Percentiles rank a stretch among this genome's conserved stretches.
Evolutionary conservation across 1,140 invertebrate genomes (phyloP).

Genomic region (Atta cephalotes): DNA sequence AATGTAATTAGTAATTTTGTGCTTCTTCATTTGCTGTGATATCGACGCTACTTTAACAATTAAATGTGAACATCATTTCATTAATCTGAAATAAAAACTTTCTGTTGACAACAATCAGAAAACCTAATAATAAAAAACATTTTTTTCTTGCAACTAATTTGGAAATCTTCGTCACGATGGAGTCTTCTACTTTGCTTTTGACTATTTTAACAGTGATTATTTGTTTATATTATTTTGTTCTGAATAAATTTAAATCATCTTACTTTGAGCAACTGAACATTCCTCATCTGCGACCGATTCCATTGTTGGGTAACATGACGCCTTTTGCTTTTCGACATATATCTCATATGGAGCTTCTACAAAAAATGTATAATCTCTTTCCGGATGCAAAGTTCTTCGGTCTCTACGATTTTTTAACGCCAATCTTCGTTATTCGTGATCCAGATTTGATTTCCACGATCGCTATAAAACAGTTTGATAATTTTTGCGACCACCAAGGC

Average conservation of each 20-base stretch:
- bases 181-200: neutral
- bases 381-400: slow-evolving; percentile 47
- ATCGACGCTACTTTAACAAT: neutral
- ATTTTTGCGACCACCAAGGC: slow-evolving; percentile 45
- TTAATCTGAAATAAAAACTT: neutral
- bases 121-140: neutral
- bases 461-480: slow-evolving; percentile 61
- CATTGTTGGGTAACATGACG: slow-evolving; percentile 53
- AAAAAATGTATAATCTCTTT: slow-evolving; percentile 16
- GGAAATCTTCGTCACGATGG: slow-evolving; percentile 1
- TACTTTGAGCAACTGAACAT: slow-evolving; percentile 32
- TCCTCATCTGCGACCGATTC: neutral
- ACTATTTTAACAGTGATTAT: neutral
- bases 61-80: neutral
- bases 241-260: neutral
- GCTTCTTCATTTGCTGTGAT: neutral
- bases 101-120: neutral
- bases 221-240: slow-evolving; percentile 7
- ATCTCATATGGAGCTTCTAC: neutral
- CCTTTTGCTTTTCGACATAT: neutral
- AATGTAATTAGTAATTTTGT: neutral
- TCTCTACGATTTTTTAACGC: slow-evolving; percentile 35
- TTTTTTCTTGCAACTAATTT: neutral
- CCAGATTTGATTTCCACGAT: slow-evolving; percentile 42
- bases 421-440: slow-evolving; percentile 44